These are phyloP conservation scores for Arctia plantaginis DNA, from an alignment of 2,888 invertebrate genomes.

Conservation along the genomic window DNA sequence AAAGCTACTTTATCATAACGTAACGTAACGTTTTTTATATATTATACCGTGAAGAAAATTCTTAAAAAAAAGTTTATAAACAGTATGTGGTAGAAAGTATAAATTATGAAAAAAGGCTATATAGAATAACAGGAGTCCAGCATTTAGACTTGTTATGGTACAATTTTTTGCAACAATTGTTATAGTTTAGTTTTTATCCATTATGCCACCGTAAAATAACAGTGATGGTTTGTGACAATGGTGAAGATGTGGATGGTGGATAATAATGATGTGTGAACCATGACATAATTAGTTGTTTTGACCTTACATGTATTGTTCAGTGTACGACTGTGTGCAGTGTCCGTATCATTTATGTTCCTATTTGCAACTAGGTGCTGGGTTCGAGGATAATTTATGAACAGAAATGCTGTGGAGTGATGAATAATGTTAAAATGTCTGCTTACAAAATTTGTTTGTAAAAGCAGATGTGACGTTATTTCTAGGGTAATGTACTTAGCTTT, in stretches of 20 bases:
- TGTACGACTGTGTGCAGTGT: conserved; percentile 41
- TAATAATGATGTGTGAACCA: neutral
- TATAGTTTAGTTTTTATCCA: neutral
- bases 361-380: conserved; percentile 50
- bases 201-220: neutral
- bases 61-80: too few relatives aligned
- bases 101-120: too few relatives aligned
- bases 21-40: too few relatives aligned
- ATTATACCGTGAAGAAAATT: too few relatives aligned
- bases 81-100: too few relatives aligned
- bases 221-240: neutral
- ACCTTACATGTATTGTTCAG: conserved; percentile 17
- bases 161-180: too few relatives aligned
- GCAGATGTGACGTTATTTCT: neutral
- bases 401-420: conserved; percentile 26
- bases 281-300: conserved; percentile 12
- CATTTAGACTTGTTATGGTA: too few relatives aligned
- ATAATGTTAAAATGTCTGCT: neutral
- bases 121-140: too few relatives aligned
- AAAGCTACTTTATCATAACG: too few relatives aligned
- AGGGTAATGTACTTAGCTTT: neutral
- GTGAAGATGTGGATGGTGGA: conserved; percentile 1
- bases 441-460: neutral
- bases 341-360: conserved; percentile 53
- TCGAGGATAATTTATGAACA: conserved; percentile 40